Conservation (phyloP, 2,797 vertebrate species). For the Macropus fuliginosus region DNA sequence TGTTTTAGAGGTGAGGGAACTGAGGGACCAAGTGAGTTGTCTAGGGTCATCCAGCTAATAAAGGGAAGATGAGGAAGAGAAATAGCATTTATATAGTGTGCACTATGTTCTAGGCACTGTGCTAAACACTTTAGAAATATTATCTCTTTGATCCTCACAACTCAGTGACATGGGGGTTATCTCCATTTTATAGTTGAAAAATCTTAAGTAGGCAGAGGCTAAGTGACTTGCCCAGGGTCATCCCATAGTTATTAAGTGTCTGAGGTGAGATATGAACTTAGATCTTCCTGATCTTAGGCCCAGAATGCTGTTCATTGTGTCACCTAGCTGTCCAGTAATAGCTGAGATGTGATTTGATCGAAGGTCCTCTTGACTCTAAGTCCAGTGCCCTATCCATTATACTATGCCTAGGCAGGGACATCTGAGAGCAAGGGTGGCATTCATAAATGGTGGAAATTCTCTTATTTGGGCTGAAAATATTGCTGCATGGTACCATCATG, state of each 20-base stretch:
- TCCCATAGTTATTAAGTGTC: not conserved
- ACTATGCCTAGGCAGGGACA: not conserved
- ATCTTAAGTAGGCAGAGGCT: not conserved
- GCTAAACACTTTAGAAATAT: not conserved
- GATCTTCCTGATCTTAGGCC: not conserved
- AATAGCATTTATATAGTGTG: not conserved
- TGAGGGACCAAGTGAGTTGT: not conserved
- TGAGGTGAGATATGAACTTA: not conserved
- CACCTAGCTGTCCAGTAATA: not conserved
- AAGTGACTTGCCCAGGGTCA: not conserved
- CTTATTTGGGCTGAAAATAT: not conserved
- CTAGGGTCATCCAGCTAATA: not conserved
- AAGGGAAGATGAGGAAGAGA: not conserved
- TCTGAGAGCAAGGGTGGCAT: not conserved
- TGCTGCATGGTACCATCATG: not conserved
- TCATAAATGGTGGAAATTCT: not conserved
- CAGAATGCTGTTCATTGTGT: not conserved
- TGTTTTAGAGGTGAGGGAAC: not conserved
- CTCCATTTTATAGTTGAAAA: not conserved
- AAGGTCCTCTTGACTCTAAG: not conserved
- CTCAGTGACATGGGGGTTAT: not conserved
- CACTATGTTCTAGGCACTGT: not conserved
- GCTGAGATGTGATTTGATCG: not conserved
- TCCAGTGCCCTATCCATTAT: not conserved
- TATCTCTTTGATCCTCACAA: not conserved